phyloP scores from a whole-genome alignment of 2,888 invertebrate species.

The Amblyjoppa proteus region DNA sequence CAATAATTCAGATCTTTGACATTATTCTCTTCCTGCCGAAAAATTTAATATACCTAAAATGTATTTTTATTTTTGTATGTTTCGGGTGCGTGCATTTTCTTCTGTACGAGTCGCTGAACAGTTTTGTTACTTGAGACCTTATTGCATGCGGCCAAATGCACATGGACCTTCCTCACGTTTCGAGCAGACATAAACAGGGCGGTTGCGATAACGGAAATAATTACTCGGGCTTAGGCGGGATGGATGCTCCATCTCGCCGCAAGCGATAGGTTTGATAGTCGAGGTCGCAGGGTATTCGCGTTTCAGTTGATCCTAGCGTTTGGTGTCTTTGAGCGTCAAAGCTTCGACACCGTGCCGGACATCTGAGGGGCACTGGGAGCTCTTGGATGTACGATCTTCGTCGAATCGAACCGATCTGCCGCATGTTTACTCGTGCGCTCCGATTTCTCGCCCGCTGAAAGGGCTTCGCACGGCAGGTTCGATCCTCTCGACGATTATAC shows the following conservation, averaged over 20 bases:
- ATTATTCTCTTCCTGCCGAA: too few species aligned
- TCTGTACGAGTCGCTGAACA: too few species aligned
- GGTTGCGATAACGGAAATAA: neutral
- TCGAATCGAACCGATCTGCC: neutral
- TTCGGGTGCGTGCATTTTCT: too few species aligned
- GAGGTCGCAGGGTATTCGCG: neutral
- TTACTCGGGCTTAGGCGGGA: neutral
- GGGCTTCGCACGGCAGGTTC: too few species aligned
- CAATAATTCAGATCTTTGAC: too few species aligned
- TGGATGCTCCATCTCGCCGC: neutral
- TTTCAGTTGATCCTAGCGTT: neutral
- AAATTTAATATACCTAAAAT: too few species aligned
- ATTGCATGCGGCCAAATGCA: neutral
- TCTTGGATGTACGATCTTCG: neutral
- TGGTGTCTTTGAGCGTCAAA: slow-evolving; percentile 19
- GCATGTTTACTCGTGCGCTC: too few species aligned
- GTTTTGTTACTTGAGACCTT: neutral
- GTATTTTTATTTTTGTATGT: too few species aligned
- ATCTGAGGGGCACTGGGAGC: neutral
- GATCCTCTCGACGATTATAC: too few species aligned
- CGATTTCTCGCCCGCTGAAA: too few species aligned
- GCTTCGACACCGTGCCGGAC: neutral
- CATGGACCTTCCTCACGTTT: neutral
- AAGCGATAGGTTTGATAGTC: neutral
- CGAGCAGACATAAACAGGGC: too few species aligned